Conservation (phyloP, 2,797 vertebrate species). For the Sebastes itinus region DNA sequence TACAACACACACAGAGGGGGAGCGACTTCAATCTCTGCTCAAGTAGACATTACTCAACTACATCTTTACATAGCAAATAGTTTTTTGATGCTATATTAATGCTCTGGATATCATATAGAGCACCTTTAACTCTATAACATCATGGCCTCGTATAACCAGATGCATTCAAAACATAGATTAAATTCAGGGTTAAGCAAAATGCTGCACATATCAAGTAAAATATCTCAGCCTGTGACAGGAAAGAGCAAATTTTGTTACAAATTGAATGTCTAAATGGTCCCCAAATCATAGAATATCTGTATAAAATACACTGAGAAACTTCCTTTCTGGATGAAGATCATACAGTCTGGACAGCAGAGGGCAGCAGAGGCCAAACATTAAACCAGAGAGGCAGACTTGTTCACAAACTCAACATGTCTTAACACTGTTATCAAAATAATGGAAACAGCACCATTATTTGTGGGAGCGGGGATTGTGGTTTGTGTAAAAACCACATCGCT, state of each 20-base stretch:
- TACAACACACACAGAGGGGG: no score
- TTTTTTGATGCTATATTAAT: not conserved
- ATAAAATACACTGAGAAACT: not conserved
- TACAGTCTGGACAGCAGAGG: slow-evolving; percentile 40
- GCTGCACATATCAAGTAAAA: not conserved
- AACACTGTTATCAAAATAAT: not conserved
- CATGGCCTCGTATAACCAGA: not conserved
- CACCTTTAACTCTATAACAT: not conserved
- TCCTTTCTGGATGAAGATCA: not conserved
- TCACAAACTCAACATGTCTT: not conserved
- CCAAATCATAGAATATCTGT: not conserved
- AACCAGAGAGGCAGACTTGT: not conserved
- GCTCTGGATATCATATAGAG: not conserved
- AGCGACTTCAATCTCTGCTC: not conserved
- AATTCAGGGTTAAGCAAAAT: not conserved
- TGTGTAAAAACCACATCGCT: slow-evolving; percentile 1
- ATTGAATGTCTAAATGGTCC: not conserved
- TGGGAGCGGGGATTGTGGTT: not conserved
- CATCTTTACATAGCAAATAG: not conserved
- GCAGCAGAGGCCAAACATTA: slow-evolving; percentile 44
- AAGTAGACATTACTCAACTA: not conserved
- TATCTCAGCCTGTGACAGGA: not conserved
- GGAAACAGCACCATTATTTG: not conserved
- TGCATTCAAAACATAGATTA: not conserved
- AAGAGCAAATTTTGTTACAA: not conserved